Conservation (phyloP, 2,888 invertebrate genomes). For the Drosophila dives region DNA sequence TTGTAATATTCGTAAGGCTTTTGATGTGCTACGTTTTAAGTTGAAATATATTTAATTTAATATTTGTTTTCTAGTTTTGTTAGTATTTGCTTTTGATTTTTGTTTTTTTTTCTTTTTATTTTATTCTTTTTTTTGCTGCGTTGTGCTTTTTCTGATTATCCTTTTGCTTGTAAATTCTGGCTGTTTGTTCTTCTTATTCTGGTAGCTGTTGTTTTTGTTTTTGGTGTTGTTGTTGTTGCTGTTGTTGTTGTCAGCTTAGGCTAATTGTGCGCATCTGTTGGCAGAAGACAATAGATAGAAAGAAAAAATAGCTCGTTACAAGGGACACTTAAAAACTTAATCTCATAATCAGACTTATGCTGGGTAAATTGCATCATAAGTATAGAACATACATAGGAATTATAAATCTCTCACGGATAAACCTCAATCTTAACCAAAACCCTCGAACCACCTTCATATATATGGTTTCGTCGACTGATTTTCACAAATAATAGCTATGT, state of each 20-base stretch:
- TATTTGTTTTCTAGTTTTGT: constrained; percentile 25
- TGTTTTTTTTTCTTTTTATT: constrained; percentile 5
- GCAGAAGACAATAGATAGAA: background rate
- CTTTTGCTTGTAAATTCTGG: constrained; percentile 77
- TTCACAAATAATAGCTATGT: too few relatives aligned
- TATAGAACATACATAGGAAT: background rate
- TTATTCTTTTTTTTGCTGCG: constrained; percentile 49
- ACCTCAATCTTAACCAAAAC: background rate
- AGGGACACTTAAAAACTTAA: background rate
- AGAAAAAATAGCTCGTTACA: background rate
- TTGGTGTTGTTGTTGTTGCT: constrained; percentile 25
- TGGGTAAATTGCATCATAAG: background rate
- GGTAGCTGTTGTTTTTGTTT: constrained; percentile 7
- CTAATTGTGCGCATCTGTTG: constrained; percentile 76
- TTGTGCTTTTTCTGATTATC: constrained; percentile 73
- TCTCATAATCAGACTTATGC: background rate
- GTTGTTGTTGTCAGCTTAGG: constrained; percentile 57
- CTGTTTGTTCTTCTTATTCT: constrained; percentile 26
- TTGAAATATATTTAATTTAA: constrained; percentile 45
- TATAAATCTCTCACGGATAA: background rate
- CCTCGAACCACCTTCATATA: too few relatives aligned
- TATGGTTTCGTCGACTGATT: too few relatives aligned
- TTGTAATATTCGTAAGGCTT: constrained; percentile 70
- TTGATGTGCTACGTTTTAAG: constrained; percentile 64
- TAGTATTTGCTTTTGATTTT: constrained; percentile 11